Conservation (phyloP, 1,140 invertebrate genomes). For the Metopolophium dirhodum region DNA sequence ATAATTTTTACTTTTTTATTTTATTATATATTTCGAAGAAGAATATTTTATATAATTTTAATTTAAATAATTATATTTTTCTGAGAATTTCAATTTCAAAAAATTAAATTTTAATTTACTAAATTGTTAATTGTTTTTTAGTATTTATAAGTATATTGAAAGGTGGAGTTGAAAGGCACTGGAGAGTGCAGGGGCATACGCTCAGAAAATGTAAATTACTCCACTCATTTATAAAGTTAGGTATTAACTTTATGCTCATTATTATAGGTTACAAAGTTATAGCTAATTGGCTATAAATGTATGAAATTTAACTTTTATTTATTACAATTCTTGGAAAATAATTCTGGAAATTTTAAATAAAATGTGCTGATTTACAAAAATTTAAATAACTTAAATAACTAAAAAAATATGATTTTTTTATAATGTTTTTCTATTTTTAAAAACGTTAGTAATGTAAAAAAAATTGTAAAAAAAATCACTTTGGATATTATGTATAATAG, state of each 20-base stretch:
- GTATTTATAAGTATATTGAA: no score
- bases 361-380: background rate
- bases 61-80: no score
- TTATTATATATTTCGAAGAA: no score
- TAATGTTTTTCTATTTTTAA: no score
- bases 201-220: background rate
- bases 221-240: background rate
- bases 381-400: background rate
- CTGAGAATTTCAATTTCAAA: background rate
- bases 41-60: no score
- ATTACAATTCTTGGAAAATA: background rate
- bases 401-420: no score
- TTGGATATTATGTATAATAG: background rate
- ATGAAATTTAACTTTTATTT: background rate
- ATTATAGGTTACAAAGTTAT: background rate
- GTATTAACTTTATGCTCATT: background rate
- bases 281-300: background rate
- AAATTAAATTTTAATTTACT: background rate
- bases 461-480: background rate
- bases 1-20: no score
- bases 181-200: fast-evolving
- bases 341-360: background rate
- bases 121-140: background rate
- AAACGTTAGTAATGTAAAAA: no score
- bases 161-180: background rate